Base-by-base conservation (phyloP, 2,888 invertebrate species). In the Fragum sueziense region DNA sequence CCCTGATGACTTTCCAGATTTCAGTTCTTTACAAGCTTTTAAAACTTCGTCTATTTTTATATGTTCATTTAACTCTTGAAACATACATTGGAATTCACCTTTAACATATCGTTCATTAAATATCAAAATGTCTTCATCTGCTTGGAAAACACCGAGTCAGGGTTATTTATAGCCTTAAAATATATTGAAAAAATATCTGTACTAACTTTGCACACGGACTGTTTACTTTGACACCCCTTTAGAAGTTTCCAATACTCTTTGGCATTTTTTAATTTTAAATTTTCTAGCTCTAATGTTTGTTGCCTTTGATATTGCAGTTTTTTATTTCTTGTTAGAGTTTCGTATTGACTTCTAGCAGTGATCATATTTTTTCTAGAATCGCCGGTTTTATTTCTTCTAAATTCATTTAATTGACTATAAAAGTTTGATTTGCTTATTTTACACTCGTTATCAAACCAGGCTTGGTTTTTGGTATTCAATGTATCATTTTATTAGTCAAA, bases 81-180 rank as follows among this genome's bases (percentile, higher is more conserved):
- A 76, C 76, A 76, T 71, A 67, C n/a, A 7, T 9, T 70, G 54
- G 9, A 76, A 68, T 68, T 77, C 76, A 33, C 47, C 57, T n/a
- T 76, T 52, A 6, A 71, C 3, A 57, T 52, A 67, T 51, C 70
- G 22, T 31, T 70, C 54, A 54, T 67, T 57, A 27, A 71, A 76
- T 1, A 29, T 25, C 1, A 76, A 22, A 9, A 57, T 37, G 22
- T 71, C 76, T 22, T 70, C 76, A 52, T 76, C 76, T 29, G 76
- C 67, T 34, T 65, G 51, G n/a, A 54, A 76, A 70, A 76, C 0
- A n/a, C 7, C 7, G 27, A 34, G 0, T 67, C 67, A 11, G 76
- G 65, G 37, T 76, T 31, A 70, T 76, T 76, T 22, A 70, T 52
- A 1, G 76, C 52, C 47, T 76, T 76, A 71, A 76, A 76, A 41